phyloP scores from a whole-genome alignment of 2,797 vertebrate genomes.

The Tragelaphus oryx region DNA sequence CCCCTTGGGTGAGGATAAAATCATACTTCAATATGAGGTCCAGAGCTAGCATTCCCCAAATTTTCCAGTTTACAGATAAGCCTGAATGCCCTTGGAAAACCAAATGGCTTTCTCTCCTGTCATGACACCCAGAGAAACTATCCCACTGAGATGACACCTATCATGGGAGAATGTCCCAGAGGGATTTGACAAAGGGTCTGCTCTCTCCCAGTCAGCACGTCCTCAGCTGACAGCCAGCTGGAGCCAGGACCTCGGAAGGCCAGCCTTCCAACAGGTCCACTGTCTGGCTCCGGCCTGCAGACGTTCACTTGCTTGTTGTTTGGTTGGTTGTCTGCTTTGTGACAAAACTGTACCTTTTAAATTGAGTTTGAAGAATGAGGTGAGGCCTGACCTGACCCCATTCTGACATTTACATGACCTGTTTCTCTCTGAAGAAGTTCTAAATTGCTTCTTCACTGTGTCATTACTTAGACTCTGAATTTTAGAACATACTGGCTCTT shows the following conservation, averaged over 20 bases:
- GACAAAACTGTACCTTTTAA: background rate
- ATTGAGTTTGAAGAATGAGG: background rate
- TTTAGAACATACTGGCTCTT: background rate
- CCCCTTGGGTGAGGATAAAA: background rate
- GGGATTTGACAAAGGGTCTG: background rate
- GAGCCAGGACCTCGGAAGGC: too few species aligned
- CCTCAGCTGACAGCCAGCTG: background rate
- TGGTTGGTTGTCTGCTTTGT: background rate
- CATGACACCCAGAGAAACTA: background rate
- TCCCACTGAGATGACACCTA: too few species aligned
- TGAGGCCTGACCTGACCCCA: background rate
- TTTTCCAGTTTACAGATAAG: background rate
- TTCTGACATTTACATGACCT: background rate
- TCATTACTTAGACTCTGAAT: background rate
- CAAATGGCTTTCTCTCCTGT: background rate
- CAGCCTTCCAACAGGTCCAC: background rate
- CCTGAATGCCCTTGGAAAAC: background rate
- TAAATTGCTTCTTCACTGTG: background rate
- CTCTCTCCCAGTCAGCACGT: background rate
- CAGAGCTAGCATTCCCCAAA: background rate
- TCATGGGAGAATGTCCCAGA: background rate
- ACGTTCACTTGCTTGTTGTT: background rate
- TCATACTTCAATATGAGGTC: background rate
- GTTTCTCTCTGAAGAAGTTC: background rate
- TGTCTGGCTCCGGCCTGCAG: background rate